phyloP scores from a whole-genome alignment of 2,888 invertebrate genomes.

The Cataglyphis albicans region DNA sequence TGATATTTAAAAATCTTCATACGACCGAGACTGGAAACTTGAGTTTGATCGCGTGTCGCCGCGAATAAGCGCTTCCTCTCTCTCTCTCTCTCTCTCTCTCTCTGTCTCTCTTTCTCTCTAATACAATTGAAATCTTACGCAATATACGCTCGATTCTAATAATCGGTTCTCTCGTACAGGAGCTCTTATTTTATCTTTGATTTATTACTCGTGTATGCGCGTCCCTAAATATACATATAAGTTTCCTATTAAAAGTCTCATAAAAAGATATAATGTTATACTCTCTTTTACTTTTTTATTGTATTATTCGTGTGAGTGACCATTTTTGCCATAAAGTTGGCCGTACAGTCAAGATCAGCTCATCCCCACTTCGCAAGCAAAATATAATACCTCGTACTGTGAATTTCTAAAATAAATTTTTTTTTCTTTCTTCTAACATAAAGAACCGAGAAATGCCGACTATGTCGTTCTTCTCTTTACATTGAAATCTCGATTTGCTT shows the following conservation, averaged over 20 bases:
- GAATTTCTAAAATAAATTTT: constrained; percentile 38
- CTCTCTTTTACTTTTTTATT: neutral
- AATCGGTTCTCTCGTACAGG: neutral
- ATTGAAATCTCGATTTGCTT: neutral
- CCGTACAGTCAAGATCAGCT: constrained; percentile 28
- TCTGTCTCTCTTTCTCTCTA: neutral
- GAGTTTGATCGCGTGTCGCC: neutral
- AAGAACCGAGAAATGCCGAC: neutral
- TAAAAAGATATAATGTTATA: neutral
- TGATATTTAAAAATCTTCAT: neutral
- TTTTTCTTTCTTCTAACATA: neutral
- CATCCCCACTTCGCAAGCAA: constrained; percentile 15
- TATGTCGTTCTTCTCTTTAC: neutral
- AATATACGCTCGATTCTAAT: constrained; percentile 12
- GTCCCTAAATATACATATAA: neutral
- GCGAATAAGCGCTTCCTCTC: constrained; percentile 8
- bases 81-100: no score
- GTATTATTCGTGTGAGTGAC: neutral
- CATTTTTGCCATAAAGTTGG: constrained; percentile 28
- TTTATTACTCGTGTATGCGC: neutral
- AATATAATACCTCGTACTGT: constrained; percentile 9
- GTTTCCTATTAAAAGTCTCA: neutral
- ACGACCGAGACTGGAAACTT: neutral
- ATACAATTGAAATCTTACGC: constrained; percentile 32
- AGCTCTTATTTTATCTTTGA: neutral